These are phyloP conservation scores for Urocynchramus pylzowi DNA, from an alignment of 2,113 vertebrate species.

Conservation along the genomic window DNA sequence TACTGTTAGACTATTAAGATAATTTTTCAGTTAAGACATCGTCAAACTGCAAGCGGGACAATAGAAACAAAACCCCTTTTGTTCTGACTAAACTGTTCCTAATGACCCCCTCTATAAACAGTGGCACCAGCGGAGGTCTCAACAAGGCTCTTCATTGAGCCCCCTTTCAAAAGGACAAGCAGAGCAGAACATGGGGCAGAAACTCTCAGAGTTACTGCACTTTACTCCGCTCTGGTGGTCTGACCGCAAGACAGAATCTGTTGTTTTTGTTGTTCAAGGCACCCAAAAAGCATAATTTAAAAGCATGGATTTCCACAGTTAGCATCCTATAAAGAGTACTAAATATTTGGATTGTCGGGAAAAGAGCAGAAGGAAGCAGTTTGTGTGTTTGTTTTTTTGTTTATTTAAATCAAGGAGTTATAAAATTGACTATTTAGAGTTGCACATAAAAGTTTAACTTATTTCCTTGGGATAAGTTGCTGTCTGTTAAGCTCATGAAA, in stretches of 20 bases:
- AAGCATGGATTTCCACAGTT: slow-evolving; percentile 48
- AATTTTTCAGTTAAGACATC: slow-evolving; percentile 72
- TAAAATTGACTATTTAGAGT: not conserved
- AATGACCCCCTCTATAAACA: slow-evolving; percentile 88
- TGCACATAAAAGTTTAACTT: not conserved
- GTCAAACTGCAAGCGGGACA: slow-evolving; percentile 80
- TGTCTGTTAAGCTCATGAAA: not conserved
- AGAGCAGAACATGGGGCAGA: slow-evolving; percentile 77
- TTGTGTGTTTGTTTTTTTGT: not conserved
- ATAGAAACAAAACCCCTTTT: slow-evolving; percentile 92
- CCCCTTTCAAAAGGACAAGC: slow-evolving; percentile 82
- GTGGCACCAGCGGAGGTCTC: slow-evolving; percentile 77
- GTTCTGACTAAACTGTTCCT: slow-evolving; percentile 87
- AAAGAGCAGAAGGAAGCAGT: slow-evolving; percentile 34
- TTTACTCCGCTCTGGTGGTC: slow-evolving; percentile 74
- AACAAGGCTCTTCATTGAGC: slow-evolving; percentile 82
- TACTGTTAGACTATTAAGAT: slow-evolving; percentile 65
- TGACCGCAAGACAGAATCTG: slow-evolving; percentile 41
- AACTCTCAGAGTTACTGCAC: slow-evolving; percentile 37
- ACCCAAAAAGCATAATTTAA: slow-evolving; percentile 33
- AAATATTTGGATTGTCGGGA: slow-evolving; percentile 7
- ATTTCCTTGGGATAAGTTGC: not conserved
- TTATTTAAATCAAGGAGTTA: slow-evolving; percentile 13
- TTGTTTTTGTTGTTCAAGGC: slow-evolving; percentile 60
- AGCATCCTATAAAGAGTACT: slow-evolving; percentile 21